A percentile compares a stretch with the other conserved stretches of the same genome.
Conservation (phyloP, 2,113 vertebrate species). For the Tychaedon coryphoeus region DNA sequence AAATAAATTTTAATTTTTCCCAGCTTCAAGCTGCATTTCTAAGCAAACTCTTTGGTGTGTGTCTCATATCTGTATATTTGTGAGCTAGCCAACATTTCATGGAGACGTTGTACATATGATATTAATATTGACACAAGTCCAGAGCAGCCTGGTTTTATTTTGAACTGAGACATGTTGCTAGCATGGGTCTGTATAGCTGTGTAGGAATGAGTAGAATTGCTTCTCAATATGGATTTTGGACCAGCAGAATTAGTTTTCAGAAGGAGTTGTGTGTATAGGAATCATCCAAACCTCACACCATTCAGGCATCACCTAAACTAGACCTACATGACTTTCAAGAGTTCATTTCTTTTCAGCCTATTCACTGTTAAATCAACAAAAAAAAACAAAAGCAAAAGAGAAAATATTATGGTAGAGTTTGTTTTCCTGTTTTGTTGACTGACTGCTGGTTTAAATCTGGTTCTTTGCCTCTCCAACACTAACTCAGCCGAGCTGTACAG, state of each 20-base stretch:
- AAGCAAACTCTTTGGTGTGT: background rate
- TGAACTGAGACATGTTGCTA: conserved; percentile 14
- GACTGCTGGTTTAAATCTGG: background rate
- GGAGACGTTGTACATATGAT: conserved; percentile 69
- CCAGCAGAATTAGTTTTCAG: background rate
- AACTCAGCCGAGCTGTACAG: conserved; percentile 22
- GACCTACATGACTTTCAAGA: background rate
- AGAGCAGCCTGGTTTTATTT: conserved; percentile 59
- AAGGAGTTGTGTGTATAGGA: background rate
- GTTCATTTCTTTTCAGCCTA: conserved; percentile 2
- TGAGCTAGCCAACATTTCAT: conserved; percentile 44
- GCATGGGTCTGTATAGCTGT: conserved; percentile 43
- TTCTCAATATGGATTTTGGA: background rate
- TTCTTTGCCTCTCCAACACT: background rate
- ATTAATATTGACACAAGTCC: conserved; percentile 64
- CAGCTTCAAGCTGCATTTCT: conserved; percentile 35
- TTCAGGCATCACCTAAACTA: background rate
- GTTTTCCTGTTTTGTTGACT: background rate
- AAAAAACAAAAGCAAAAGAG: background rate
- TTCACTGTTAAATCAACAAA: background rate
- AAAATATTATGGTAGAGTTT: background rate
- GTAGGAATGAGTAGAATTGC: conserved; percentile 39
- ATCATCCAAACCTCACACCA: background rate
- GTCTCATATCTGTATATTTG: conserved; percentile 62
- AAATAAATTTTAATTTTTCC: background rate